phyloP scores from a whole-genome alignment of 2,888 invertebrate genomes.

The Pyrrhosoma nymphula region DNA sequence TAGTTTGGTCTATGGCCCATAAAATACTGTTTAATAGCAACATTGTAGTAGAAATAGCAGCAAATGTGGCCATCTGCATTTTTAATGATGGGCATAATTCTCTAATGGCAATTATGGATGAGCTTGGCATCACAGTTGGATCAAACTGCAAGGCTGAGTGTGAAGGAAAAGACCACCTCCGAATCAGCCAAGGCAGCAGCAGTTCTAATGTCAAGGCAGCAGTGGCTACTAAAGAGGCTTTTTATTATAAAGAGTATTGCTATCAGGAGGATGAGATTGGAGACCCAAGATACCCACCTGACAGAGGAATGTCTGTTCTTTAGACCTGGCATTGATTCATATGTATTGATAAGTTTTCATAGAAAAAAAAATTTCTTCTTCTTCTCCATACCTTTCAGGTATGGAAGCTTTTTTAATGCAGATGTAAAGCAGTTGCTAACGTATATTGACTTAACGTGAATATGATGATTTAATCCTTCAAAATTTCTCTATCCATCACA shows the following conservation, averaged over 20 bases:
- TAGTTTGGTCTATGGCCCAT: background rate
- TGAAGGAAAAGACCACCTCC: background rate
- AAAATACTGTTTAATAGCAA: background rate
- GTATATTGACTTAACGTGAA: too few species aligned
- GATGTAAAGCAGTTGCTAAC: too few species aligned
- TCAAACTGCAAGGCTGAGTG: background rate
- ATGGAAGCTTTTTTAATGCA: too few species aligned
- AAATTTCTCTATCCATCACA: too few species aligned
- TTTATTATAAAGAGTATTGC: too few species aligned
- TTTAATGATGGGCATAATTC: too few species aligned
- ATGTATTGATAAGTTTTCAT: background rate
- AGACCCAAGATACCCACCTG: background rate
- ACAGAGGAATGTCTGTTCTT: background rate
- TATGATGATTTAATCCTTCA: too few species aligned
- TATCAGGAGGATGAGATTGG: background rate
- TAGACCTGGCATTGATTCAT: background rate
- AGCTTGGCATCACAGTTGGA: background rate
- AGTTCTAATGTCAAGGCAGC: too few species aligned
- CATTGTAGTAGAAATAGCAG: background rate
- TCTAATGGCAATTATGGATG: too few species aligned
- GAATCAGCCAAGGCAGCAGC: background rate
- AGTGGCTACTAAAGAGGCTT: background rate
- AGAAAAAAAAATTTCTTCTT: background rate
- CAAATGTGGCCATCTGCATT: too few species aligned
- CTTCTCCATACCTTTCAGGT: too few species aligned